Evolutionary conservation across 2,113 vertebrate species (phyloP).

Genomic region (Catharus bicknelli): DNA sequence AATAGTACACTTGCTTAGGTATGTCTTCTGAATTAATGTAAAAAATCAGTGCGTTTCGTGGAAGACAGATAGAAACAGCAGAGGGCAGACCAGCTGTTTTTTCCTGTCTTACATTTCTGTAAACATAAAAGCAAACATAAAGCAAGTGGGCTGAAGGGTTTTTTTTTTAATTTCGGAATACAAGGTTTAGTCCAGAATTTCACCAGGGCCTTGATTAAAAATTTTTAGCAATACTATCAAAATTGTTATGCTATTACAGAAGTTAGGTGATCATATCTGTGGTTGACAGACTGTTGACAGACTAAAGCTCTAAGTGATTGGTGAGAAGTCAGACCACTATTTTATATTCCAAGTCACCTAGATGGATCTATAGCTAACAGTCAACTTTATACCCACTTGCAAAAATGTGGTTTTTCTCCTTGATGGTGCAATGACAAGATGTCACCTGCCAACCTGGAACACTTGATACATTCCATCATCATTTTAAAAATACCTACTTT

Average conservation of each 20-base stretch:
- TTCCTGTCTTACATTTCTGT: constrained; percentile 17
- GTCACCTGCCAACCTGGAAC: constrained; percentile 65
- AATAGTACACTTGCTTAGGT: background rate
- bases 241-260: constrained; percentile 15
- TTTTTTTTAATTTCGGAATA: constrained; percentile 43
- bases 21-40: constrained; percentile 14
- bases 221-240: constrained; percentile 60
- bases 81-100: constrained; percentile 43
- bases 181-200: constrained; percentile 36
- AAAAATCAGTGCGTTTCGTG: constrained; percentile 8
- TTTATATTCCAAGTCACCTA: constrained; percentile 57
- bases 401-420: constrained; percentile 48
- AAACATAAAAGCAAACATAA: background rate
- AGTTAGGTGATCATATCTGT: background rate
- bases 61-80: constrained; percentile 46
- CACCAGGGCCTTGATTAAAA: constrained; percentile 56
- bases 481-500: constrained; percentile 11
- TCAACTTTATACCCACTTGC: constrained; percentile 34
- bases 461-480: constrained; percentile 69
- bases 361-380: constrained; percentile 22
- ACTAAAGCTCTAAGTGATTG: background rate
- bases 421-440: constrained; percentile 68
- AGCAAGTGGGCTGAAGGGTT: constrained; percentile 42
- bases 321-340: constrained; percentile 20
- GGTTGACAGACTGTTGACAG: background rate